These are phyloP conservation scores for Ctenomys sociabilis DNA, from an alignment of 2,113 vertebrate species.

Conservation along the genomic window DNA sequence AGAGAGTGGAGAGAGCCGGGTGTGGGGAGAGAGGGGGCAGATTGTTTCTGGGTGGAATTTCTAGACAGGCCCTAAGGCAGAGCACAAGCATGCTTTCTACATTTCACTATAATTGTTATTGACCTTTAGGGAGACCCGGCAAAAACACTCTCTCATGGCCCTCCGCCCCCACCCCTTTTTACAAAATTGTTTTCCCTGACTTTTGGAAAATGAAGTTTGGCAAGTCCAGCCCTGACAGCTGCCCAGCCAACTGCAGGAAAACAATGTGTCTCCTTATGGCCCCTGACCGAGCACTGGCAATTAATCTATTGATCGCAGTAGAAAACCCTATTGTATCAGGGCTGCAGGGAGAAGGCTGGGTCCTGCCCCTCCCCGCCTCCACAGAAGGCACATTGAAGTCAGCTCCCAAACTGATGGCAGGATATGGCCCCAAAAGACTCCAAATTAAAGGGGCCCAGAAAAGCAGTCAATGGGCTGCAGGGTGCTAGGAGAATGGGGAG, in stretches of 20 bases:
- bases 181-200: slow-evolving; percentile 78
- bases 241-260: slow-evolving; percentile 75
- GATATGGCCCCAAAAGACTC: slow-evolving; percentile 78
- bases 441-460: slow-evolving; percentile 69
- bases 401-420: slow-evolving; percentile 86
- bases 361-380: slow-evolving; percentile 82
- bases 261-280: slow-evolving; percentile 85
- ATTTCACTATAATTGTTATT: slow-evolving; percentile 77
- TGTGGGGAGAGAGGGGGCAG: slow-evolving; percentile 55
- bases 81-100: slow-evolving; percentile 78
- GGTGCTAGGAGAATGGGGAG: not conserved
- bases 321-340: slow-evolving; percentile 88
- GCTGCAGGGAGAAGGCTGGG: slow-evolving; percentile 83
- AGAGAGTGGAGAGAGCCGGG: slow-evolving; percentile 12
- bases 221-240: slow-evolving; percentile 76
- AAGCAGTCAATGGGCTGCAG: not conserved
- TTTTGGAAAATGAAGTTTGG: slow-evolving; percentile 85
- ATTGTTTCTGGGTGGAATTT: slow-evolving; percentile 81
- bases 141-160: slow-evolving; percentile 62
- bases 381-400: slow-evolving; percentile 84
- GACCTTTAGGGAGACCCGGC: slow-evolving; percentile 77
- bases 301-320: slow-evolving; percentile 87
- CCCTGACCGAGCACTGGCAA: slow-evolving; percentile 77
- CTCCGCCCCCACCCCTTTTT: slow-evolving; percentile 58
- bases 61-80: slow-evolving; percentile 70